phyloP scores from a whole-genome alignment of 2,888 invertebrate species.

The Caenorhabditis sp. region DNA sequence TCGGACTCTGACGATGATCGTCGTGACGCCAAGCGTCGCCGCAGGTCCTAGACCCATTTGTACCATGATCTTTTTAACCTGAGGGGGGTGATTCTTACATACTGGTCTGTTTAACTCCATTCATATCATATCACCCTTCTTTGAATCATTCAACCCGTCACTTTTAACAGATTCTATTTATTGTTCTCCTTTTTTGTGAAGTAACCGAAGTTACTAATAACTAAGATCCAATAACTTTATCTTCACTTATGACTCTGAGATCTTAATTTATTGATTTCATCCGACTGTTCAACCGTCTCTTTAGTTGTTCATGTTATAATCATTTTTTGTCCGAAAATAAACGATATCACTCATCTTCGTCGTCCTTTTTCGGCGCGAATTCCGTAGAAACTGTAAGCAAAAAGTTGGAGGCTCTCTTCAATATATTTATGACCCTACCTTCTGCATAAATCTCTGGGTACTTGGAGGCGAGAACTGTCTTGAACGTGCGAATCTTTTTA shows the following conservation, averaged over 20 bases:
- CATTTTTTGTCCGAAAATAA: background rate
- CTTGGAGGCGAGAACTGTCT: conserved; percentile 67
- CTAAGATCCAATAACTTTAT: too few relatives aligned
- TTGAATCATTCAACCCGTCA: too few relatives aligned
- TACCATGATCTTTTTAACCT: conserved; percentile 3
- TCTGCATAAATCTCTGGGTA: conserved; percentile 71
- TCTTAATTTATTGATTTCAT: background rate
- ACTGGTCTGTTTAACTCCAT: background rate
- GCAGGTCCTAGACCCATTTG: conserved; percentile 1
- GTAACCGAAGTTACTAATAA: too few relatives aligned
- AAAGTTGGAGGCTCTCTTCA: background rate
- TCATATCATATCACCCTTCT: too few relatives aligned
- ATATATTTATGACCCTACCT: conserved; percentile 29
- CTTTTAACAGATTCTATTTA: too few relatives aligned
- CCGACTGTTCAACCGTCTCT: background rate
- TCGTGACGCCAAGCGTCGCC: conserved; percentile 16
- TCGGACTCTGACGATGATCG: conserved; percentile 36
- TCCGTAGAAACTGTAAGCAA: conserved; percentile 29
- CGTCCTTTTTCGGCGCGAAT: conserved; percentile 23
- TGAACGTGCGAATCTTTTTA: conserved; percentile 86
- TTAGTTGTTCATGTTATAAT: background rate
- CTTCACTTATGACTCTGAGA: too few relatives aligned
- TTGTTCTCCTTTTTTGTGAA: too few relatives aligned
- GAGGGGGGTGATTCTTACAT: too few relatives aligned
- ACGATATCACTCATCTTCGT: conserved; percentile 27